These are phyloP conservation scores for Montipora cactus DNA, from an alignment of 64 coral and sea anemone species.

Conservation along the genomic window DNA sequence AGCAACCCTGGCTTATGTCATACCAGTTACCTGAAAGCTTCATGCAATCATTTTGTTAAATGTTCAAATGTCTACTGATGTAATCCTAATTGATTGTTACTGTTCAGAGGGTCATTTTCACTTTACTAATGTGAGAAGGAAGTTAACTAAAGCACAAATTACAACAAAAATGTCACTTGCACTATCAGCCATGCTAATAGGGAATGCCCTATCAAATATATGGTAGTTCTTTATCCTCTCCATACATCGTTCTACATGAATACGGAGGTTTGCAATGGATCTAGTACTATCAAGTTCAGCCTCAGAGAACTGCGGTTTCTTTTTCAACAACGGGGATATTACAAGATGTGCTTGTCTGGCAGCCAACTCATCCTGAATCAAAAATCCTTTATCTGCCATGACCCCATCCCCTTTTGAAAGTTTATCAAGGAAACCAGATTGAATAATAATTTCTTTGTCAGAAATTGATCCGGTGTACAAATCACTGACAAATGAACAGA, in stretches of 20 bases:
- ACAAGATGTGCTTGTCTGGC: no score
- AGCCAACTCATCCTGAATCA: no score
- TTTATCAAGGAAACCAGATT: slow-evolving; percentile 40
- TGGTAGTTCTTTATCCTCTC: slow-evolving; percentile 61
- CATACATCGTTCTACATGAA: slow-evolving; percentile 16
- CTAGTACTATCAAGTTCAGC: no score
- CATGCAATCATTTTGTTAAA: not conserved
- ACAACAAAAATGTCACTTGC: slow-evolving; percentile 64
- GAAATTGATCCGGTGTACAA: no score
- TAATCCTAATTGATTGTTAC: not conserved
- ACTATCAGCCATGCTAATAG: slow-evolving; percentile 29
- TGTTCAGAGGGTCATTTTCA: slow-evolving; percentile 15
- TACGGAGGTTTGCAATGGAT: no score
- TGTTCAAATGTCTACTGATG: not conserved
- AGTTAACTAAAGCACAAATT: slow-evolving; percentile 17
- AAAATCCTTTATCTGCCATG: no score
- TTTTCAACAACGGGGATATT: no score
- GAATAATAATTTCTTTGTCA: slow-evolving; percentile 42
- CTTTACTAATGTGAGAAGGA: slow-evolving; percentile 51
- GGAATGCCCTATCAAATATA: slow-evolving; percentile 47
- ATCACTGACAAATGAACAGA: no score
- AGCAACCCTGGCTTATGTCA: not conserved
- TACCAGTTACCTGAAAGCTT: not conserved
- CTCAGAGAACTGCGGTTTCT: no score
- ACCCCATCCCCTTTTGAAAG: no score